Percentiles rank a stretch among this genome's conserved stretches.
Conservation (phyloP, 2,113 vertebrate genomes). For the Paedocypris sp. region DNA sequence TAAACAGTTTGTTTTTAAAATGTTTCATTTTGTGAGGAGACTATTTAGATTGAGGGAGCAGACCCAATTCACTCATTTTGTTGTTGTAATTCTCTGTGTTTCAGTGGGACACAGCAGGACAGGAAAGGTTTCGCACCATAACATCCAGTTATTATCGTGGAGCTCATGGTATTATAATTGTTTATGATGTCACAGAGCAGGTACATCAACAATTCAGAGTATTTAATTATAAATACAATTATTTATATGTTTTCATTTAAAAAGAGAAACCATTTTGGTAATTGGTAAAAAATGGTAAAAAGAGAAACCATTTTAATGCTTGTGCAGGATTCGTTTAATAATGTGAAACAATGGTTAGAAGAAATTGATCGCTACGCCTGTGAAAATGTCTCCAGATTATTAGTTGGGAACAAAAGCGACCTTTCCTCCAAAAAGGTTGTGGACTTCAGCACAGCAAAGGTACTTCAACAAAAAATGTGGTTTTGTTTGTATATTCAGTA, state of each 20-base stretch:
- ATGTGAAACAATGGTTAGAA: constrained; percentile 91
- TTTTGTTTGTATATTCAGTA: too few species aligned
- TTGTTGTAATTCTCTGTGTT: neutral
- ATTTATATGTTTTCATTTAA: too few species aligned
- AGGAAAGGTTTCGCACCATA: constrained; percentile 95
- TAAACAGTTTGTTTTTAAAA: constrained; percentile 28
- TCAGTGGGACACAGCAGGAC: constrained; percentile 95
- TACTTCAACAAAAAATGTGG: constrained; percentile 48
- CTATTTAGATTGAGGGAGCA: neutral
- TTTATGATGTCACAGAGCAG: constrained; percentile 96
- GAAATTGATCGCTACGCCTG: constrained; percentile 96
- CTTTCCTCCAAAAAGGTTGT: constrained; percentile 90
- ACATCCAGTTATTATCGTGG: constrained; percentile 98
- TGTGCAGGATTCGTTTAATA: constrained; percentile 87
- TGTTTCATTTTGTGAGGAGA: neutral
- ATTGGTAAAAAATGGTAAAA: too few species aligned
- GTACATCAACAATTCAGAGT: constrained; percentile 42
- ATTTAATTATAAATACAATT: too few species aligned
- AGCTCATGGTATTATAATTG: constrained; percentile 93
- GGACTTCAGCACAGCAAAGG: constrained; percentile 90
- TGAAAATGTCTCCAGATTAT: constrained; percentile 90
- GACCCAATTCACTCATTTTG: too few species aligned
- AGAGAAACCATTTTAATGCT: too few species aligned
- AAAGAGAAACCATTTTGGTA: too few species aligned
- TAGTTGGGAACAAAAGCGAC: constrained; percentile 95